Base-by-base conservation (phyloP, 92 coral and sea anemone species). In the Nematostella vectensis region DNA sequence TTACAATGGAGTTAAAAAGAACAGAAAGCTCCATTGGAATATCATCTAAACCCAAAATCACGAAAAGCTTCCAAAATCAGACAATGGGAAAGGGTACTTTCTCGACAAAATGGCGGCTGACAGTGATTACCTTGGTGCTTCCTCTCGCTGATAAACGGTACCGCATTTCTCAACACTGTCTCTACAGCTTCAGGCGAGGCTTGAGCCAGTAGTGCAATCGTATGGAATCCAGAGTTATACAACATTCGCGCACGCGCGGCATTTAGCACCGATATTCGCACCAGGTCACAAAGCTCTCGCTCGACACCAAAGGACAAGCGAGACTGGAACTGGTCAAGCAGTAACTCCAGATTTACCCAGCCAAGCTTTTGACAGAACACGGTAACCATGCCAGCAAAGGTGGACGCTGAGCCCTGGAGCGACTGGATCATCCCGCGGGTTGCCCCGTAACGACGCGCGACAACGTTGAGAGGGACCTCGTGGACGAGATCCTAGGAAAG, bases 241-340 rank as follows among this genome's bases (percentile, higher is more conserved):
- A 93, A 52, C 78, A 93, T 73, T 16, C 99, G 96, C 62, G 99
- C 99, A 72, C 99, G 99, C 56, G 87, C 83, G 61, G 95, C 99
- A 28, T 93, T 93, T 57, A 93, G 64, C 26, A 80, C 79, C 18
- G 99, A 74, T 25, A 93, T 82, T 57, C 99, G 69, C 0, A 93
- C 91, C 51, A 93, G 62, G 59, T 93, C 99, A 38, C 93, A 81
- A 1, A 93, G 88, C 51, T 93, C 99, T 37, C 99, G 81, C 72
- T 86, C 93, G 19, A 93, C 91, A 33, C 99, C 99, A 37, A 93
- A 93, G 1, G 96, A 70, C 44, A 93, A 53, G 18, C 99, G 95
- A 54, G 83, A 85, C 72, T 93, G 99, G 43, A 93, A 93, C 68
- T 93, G 99, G 23, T 94, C 74, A 28, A 86, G 62, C 60, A 93